Evolutionary conservation across 1,140 invertebrate genomes (phyloP).

Genomic region (Pteromalus puparum): DNA sequence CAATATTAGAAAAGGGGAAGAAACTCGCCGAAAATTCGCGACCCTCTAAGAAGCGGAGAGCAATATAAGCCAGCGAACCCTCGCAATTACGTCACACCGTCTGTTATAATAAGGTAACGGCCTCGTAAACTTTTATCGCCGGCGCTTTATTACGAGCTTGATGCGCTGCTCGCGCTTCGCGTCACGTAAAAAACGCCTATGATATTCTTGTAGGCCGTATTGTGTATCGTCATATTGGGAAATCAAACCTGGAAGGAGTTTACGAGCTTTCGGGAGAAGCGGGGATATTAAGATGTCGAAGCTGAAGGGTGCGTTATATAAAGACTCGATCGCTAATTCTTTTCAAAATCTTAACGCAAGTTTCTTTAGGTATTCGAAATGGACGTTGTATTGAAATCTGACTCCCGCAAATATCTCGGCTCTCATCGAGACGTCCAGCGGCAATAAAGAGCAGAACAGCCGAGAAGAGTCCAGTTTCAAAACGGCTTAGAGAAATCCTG

Average conservation of each 20-base stretch:
- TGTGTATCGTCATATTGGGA: background rate
- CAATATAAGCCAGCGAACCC: background rate
- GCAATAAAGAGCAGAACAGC: background rate
- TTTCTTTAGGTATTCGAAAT: too few relatives aligned
- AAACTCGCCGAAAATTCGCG: background rate
- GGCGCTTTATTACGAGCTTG: slow-evolving; percentile 38
- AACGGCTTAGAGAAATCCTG: background rate
- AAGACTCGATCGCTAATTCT: too few relatives aligned
- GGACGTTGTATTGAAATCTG: too few relatives aligned
- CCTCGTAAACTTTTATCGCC: slow-evolving; percentile 51
- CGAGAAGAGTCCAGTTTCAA: background rate
- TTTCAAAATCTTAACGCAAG: too few relatives aligned
- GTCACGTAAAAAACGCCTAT: background rate
- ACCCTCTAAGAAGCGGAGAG: background rate
- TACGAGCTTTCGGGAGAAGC: background rate
- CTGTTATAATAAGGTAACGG: slow-evolving; percentile 54
- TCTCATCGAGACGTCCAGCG: background rate
- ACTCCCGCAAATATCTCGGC: background rate
- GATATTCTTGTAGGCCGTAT: background rate
- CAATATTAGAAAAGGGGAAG: slow-evolving; percentile 7
- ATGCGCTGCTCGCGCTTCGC: background rate
- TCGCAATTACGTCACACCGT: slow-evolving; percentile 45
- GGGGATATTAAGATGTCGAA: background rate
- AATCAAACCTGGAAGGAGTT: background rate
- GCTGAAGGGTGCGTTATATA: too few relatives aligned